A percentile compares a stretch with the other conserved stretches of the same genome.
These are phyloP conservation scores for Pavo muticus DNA, from an alignment of 2,113 vertebrate genomes.

Conservation along the genomic window DNA sequence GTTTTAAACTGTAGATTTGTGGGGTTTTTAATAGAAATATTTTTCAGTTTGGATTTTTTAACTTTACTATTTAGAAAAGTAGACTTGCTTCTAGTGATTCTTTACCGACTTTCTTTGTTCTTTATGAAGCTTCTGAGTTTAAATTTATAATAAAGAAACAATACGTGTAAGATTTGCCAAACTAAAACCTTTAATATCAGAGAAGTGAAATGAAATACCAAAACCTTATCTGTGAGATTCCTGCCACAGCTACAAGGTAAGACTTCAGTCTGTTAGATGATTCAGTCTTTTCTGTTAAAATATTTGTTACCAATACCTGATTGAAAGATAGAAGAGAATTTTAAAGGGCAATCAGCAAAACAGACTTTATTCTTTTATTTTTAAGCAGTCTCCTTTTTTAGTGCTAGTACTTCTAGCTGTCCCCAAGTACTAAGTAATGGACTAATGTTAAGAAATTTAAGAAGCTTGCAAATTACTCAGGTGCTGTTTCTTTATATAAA, in stretches of 20 bases:
- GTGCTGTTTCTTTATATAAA: background rate
- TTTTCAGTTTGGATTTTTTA: background rate
- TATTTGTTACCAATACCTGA: background rate
- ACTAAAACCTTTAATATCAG: background rate
- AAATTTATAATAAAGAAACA: background rate
- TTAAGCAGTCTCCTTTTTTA: background rate
- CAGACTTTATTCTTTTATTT: background rate
- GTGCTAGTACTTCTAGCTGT: background rate
- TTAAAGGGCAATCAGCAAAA: background rate
- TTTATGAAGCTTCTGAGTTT: background rate
- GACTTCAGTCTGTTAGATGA: background rate
- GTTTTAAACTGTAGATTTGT: background rate
- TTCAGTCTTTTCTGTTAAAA: background rate
- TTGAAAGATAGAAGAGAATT: background rate
- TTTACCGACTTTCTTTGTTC: background rate
- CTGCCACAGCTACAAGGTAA: background rate
- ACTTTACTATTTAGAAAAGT: background rate
- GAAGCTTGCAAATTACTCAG: constrained; percentile 2
- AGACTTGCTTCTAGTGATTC: background rate
- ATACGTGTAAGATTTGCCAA: background rate
- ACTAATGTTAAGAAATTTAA: background rate
- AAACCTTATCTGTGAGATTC: background rate
- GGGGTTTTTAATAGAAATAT: background rate
- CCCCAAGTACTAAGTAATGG: background rate
- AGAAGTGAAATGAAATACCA: background rate